These are phyloP conservation scores for Glaucomys volans DNA, from an alignment of 2,113 vertebrate genomes.

Conservation along the genomic window DNA sequence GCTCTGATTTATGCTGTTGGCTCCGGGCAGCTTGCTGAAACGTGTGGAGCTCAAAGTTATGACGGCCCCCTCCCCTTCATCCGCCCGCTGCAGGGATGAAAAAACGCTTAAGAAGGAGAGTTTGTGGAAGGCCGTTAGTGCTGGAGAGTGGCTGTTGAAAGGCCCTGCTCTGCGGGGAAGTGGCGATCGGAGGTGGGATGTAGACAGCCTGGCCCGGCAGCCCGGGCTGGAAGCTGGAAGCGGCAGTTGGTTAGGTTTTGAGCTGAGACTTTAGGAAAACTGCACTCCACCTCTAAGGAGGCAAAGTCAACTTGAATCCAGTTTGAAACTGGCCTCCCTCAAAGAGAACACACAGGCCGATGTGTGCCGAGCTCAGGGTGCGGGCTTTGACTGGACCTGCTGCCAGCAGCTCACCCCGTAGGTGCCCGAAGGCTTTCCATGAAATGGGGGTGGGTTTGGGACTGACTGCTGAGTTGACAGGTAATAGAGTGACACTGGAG, in stretches of 20 bases:
- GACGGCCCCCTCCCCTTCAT: not conserved
- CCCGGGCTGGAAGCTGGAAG: not conserved
- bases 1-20: slow-evolving; percentile 46
- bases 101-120: slow-evolving; percentile 34
- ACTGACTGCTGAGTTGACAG: not conserved
- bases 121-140: slow-evolving; percentile 51
- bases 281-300: rapidly evolving
- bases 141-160: slow-evolving; percentile 49
- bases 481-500: too few relatives aligned
- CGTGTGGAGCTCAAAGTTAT: not conserved
- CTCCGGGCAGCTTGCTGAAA: not conserved
- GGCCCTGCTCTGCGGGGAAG: not conserved
- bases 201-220: not conserved
- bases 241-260: not conserved
- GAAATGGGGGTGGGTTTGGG: not conserved
- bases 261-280: not conserved
- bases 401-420: not conserved
- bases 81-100: not conserved
- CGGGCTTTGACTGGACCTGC: not conserved
- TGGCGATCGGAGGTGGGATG: not conserved
- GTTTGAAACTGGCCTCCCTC: not conserved
- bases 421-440: too few relatives aligned
- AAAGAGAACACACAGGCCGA: not conserved
- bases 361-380: not conserved
- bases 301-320: not conserved